A percentile compares a stretch with the other conserved stretches of the same genome.
These are phyloP conservation scores for Orycteropus afer DNA, from an alignment of 2,113 vertebrate species.

Conservation along the genomic window DNA sequence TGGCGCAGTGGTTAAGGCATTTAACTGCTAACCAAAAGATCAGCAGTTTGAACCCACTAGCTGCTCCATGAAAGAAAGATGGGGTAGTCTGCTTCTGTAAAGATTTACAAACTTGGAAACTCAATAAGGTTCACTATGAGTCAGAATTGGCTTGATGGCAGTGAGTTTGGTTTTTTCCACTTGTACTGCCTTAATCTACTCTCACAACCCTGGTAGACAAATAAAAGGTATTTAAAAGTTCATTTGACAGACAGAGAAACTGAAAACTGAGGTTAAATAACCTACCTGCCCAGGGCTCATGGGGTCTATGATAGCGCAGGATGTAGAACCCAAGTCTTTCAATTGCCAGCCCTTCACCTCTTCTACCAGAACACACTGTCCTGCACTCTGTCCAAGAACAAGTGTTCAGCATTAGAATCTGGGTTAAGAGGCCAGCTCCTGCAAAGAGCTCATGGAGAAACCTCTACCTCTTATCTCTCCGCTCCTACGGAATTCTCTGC, in stretches of 20 bases:
- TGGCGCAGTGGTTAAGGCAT: no score
- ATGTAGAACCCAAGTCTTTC: neutral
- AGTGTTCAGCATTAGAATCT: conserved; percentile 8
- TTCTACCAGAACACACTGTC: neutral
- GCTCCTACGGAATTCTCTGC: conserved; percentile 7
- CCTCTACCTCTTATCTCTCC: neutral
- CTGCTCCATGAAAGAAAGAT: no score
- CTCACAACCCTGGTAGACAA: neutral
- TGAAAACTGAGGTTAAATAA: neutral
- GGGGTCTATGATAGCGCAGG: neutral
- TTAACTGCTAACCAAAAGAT: no score
- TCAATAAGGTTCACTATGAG: no score
- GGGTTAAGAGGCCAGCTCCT: neutral
- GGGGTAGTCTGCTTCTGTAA: no score
- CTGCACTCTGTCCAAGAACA: neutral
- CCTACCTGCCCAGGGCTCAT: neutral
- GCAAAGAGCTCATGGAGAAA: neutral
- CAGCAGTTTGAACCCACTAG: no score
- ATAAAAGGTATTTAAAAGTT: conserved; percentile 3
- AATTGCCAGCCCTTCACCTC: neutral
- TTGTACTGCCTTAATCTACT: neutral
- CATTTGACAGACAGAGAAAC: neutral
- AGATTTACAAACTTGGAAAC: no score
- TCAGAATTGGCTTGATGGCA: no score
- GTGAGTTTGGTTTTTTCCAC: no score